phyloP scores from a whole-genome alignment of 2,113 vertebrate species.

The Apistogramma diplotaenia region DNA sequence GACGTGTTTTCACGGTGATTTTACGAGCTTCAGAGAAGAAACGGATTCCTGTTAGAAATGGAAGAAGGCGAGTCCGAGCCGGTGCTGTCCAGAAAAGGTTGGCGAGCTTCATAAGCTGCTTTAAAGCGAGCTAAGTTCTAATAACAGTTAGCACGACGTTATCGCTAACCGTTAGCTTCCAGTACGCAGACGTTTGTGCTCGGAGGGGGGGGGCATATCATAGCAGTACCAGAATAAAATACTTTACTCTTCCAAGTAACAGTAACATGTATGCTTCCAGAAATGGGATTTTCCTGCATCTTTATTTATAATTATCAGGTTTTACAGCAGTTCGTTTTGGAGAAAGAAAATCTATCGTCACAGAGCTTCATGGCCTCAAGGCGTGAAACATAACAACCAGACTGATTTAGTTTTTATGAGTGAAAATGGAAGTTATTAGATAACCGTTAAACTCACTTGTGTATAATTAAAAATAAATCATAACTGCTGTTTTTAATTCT shows the following conservation, averaged over 20 bases:
- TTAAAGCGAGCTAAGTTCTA: neutral
- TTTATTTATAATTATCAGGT: too few relatives aligned
- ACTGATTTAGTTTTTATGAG: fast-evolving
- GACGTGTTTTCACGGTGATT: neutral
- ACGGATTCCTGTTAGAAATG: constrained; percentile 8
- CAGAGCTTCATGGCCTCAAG: too few relatives aligned
- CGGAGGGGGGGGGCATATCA: too few relatives aligned
- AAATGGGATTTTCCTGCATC: too few relatives aligned
- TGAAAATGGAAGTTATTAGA: neutral
- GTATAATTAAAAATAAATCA: neutral
- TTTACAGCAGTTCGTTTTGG: too few relatives aligned
- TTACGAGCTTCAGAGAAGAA: neutral
- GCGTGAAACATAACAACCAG: neutral
- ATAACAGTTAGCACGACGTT: neutral
- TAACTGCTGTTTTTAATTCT: too few relatives aligned
- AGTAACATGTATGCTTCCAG: too few relatives aligned
- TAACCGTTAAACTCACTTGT: neutral
- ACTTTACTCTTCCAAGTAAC: too few relatives aligned
- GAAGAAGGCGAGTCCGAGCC: constrained; percentile 28
- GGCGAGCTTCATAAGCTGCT: neutral
- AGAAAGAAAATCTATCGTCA: too few relatives aligned
- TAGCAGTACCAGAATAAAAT: too few relatives aligned
- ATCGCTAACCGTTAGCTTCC: neutral
- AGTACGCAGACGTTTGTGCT: too few relatives aligned
- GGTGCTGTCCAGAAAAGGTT: constrained; percentile 56